Conservation (phyloP, 1,140 invertebrate genomes). For the Leptinotarsa undecemlineata region DNA sequence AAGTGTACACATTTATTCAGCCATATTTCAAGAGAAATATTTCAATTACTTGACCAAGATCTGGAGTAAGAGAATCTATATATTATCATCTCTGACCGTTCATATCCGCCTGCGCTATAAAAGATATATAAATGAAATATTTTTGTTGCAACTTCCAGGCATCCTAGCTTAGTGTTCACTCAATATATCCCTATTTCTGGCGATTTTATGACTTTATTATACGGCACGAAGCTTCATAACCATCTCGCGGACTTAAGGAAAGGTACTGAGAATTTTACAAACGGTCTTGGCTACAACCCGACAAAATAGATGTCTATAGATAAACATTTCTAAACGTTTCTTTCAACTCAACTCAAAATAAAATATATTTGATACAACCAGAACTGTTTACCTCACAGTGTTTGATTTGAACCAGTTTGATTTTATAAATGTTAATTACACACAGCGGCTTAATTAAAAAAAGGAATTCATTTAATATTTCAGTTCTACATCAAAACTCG, state of each 20-base stretch:
- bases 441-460: too few species aligned
- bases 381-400: too few species aligned
- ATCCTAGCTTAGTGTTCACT: slow-evolving; percentile 48
- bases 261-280: slow-evolving; percentile 16
- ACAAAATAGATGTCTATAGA: background rate
- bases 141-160: slow-evolving; percentile 49
- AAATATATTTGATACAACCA: too few species aligned
- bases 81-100: slow-evolving; percentile 51
- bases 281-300: background rate
- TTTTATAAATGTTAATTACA: too few species aligned
- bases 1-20: slow-evolving; percentile 44
- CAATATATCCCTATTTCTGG: slow-evolving; percentile 55
- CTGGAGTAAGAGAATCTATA: slow-evolving; percentile 43
- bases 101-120: slow-evolving; percentile 47
- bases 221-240: slow-evolving; percentile 53
- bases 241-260: background rate
- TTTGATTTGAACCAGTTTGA: too few species aligned
- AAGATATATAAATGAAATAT: slow-evolving; percentile 54
- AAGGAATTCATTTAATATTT: too few species aligned
- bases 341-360: background rate
- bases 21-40: slow-evolving; percentile 49
- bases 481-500: too few species aligned
- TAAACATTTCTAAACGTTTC: slow-evolving; percentile 16
- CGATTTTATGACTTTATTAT: slow-evolving; percentile 56
- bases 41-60: slow-evolving; percentile 50